These are phyloP conservation scores for Torymus texanus DNA, from an alignment of 2,888 invertebrate genomes.

Conservation along the genomic window DNA sequence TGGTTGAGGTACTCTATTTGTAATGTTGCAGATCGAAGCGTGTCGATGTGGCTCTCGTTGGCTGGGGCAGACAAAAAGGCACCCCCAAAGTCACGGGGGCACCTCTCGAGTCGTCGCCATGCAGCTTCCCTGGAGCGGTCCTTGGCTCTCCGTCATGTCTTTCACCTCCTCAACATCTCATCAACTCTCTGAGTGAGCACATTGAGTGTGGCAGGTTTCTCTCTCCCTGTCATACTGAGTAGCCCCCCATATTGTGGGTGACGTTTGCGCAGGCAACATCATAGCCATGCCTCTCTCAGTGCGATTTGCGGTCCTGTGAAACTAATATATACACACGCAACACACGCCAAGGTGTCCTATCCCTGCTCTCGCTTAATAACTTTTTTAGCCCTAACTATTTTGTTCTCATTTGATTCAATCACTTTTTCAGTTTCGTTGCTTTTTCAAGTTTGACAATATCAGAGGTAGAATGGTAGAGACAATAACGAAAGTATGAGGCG, in stretches of 20 bases:
- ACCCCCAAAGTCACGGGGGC: conserved; percentile 43
- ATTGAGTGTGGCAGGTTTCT: conserved; percentile 55
- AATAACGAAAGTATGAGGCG: conserved; percentile 43
- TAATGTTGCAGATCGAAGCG: conserved; percentile 69
- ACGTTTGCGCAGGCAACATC: conserved; percentile 59
- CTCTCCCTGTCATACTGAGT: conserved; percentile 61
- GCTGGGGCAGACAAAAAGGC: conserved; percentile 43
- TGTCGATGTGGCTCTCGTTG: conserved; percentile 56
- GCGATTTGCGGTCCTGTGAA: conserved; percentile 73
- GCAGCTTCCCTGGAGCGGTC: conserved; percentile 57
- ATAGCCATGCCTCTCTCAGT: conserved; percentile 59
- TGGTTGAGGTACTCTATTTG: conserved; percentile 72
- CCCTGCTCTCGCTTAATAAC: conserved; percentile 56
- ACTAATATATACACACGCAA: conserved; percentile 76
- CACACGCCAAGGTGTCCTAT: conserved; percentile 72
- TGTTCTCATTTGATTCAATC: conserved; percentile 9
- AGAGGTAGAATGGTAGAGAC: conserved; percentile 11
- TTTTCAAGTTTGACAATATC: conserved; percentile 43
- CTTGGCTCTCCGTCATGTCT: conserved; percentile 60
- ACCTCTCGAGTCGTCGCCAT: conserved; percentile 23
- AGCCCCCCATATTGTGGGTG: conserved; percentile 63
- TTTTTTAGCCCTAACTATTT: conserved; percentile 34
- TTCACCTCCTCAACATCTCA: conserved; percentile 43
- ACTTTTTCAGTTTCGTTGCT: conserved; percentile 27
- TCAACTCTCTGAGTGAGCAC: conserved; percentile 54